These are phyloP conservation scores for Drosophila colorata DNA, from an alignment of 2,888 invertebrate genomes.

Conservation along the genomic window DNA sequence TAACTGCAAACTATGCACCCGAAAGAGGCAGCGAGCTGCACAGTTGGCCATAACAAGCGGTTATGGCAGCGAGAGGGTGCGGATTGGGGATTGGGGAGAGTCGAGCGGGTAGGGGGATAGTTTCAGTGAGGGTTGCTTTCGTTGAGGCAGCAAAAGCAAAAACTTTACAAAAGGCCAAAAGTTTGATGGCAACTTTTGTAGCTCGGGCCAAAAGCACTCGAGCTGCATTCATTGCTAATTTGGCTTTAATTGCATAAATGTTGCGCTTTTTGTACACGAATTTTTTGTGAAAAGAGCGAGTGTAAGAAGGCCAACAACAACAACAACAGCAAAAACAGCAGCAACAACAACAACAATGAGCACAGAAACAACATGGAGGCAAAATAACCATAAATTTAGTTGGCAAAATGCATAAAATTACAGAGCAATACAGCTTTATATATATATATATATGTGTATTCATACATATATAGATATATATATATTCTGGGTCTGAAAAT, in stretches of 20 bases:
- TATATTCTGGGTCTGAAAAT: conserved; percentile 48
- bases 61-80: conserved; percentile 2
- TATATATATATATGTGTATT: background rate
- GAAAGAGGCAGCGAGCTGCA: conserved; percentile 41
- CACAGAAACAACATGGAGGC: conserved; percentile 17
- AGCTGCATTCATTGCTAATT: conserved; percentile 82
- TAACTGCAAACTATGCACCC: conserved; percentile 60
- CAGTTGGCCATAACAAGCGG: conserved; percentile 45
- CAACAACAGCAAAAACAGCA: conserved; percentile 13
- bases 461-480: conserved; percentile 10
- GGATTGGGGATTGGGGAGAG: background rate
- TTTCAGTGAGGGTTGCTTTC: conserved; percentile 19
- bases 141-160: conserved; percentile 57
- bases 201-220: conserved; percentile 73
- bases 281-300: conserved; percentile 52
- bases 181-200: conserved; percentile 80
- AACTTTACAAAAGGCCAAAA: conserved; percentile 81
- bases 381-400: conserved; percentile 69
- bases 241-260: conserved; percentile 82
- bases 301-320: conserved; percentile 10
- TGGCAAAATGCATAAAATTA: conserved; percentile 58
- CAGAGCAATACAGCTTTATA: conserved; percentile 16
- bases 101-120: conserved; percentile 7
- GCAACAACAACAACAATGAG: conserved; percentile 31
- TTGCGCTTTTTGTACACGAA: conserved; percentile 78